Conservation (phyloP, 2,888 invertebrate species). For the Rhamphomyia laevipes region DNA sequence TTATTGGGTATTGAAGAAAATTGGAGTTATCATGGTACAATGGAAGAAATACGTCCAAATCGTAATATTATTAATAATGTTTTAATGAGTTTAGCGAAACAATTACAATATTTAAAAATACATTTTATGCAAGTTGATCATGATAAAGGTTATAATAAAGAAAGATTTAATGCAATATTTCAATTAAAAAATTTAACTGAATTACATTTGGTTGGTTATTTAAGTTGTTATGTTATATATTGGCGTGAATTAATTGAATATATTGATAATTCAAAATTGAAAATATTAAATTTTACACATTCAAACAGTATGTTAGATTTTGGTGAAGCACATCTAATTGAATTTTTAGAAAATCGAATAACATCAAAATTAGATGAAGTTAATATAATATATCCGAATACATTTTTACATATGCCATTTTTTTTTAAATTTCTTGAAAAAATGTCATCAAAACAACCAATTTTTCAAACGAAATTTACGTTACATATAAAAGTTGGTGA, state of each 20-base stretch:
- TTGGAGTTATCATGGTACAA: too few species aligned
- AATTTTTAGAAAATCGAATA: not conserved
- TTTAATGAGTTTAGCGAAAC: too few species aligned
- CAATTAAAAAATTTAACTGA: not conserved
- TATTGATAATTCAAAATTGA: not conserved
- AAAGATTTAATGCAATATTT: not conserved
- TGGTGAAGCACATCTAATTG: not conserved
- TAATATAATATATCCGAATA: not conserved
- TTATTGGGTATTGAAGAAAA: too few species aligned
- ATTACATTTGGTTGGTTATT: not conserved
- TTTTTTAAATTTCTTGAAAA: not conserved
- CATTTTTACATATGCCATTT: not conserved
- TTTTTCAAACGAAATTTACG: not conserved
- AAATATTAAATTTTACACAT: not conserved
- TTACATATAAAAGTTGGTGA: not conserved
- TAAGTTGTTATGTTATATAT: not conserved
- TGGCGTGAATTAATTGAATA: not conserved
- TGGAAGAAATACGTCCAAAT: too few species aligned
- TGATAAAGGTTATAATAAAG: not conserved
- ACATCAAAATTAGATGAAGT: not conserved
- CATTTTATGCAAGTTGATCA: not conserved
- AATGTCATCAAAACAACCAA: not conserved
- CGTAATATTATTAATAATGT: too few species aligned
- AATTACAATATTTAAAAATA: not conserved
- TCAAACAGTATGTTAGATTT: not conserved